A percentile compares a stretch with the other conserved stretches of the same genome.
Conservation (phyloP, 2,797 vertebrate genomes). For the Myotis pilosus region DNA sequence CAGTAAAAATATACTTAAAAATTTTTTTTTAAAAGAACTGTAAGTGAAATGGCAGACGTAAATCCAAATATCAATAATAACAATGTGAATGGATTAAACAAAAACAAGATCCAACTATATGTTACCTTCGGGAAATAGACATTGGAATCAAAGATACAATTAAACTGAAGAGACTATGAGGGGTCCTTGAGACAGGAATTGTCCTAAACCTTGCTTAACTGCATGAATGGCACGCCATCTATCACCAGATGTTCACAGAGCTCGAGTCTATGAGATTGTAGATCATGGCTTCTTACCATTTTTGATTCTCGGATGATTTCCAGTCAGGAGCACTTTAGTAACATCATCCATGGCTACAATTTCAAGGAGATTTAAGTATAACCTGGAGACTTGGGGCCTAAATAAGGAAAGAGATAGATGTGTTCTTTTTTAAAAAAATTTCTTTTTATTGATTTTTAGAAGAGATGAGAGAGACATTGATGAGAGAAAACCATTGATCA, state of each 20-base stretch:
- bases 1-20: no score
- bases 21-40: background rate
- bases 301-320: background rate
- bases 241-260: background rate
- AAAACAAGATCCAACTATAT: background rate
- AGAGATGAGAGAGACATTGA: background rate
- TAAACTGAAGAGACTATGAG: background rate
- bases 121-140: background rate
- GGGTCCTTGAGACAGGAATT: background rate
- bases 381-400: background rate
- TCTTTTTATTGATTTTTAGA: background rate
- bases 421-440: background rate
- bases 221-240: background rate
- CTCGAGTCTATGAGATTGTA: background rate
- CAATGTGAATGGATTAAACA: background rate
- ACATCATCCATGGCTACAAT: background rate
- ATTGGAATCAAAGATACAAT: constrained; percentile 33
- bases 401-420: background rate
- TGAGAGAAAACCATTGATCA: background rate
- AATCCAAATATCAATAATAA: background rate
- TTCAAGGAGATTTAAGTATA: constrained; percentile 28
- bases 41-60: background rate
- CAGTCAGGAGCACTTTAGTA: background rate
- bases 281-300: constrained; percentile 7
- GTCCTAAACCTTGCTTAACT: background rate